Evolutionary conservation across 2,113 vertebrate genomes (phyloP).

Genomic region (Oreochromis spilurus): DNA sequence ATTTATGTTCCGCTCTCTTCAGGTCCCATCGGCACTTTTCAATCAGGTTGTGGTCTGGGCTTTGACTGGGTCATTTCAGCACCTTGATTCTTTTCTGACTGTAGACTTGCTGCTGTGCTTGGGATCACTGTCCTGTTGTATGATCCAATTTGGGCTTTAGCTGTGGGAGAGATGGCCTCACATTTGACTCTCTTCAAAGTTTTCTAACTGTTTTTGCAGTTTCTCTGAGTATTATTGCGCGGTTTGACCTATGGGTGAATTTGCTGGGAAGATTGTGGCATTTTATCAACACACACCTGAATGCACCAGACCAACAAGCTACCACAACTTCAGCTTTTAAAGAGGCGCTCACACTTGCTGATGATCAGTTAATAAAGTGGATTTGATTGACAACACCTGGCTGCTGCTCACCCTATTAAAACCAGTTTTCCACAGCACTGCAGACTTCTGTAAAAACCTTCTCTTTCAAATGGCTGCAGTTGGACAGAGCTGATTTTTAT

Average conservation of each 20-base stretch:
- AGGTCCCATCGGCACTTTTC: background rate
- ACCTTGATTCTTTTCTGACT: background rate
- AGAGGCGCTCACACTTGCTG: background rate
- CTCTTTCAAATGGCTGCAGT: background rate
- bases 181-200: background rate
- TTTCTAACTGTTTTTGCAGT: background rate
- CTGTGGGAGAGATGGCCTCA: background rate
- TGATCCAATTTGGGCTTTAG: background rate
- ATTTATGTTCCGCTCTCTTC: background rate
- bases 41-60: background rate
- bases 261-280: background rate
- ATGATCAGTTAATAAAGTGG: background rate
- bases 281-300: background rate
- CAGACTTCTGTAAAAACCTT: background rate
- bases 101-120: background rate
- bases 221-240: background rate
- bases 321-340: background rate
- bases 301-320: background rate
- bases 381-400: background rate
- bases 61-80: background rate
- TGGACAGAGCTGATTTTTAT: background rate
- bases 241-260: accelerated
- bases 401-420: background rate
- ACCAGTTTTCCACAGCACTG: background rate
- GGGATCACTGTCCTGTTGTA: background rate